Conservation (phyloP, 2,113 vertebrate species). For the Vireo altiloquus region DNA sequence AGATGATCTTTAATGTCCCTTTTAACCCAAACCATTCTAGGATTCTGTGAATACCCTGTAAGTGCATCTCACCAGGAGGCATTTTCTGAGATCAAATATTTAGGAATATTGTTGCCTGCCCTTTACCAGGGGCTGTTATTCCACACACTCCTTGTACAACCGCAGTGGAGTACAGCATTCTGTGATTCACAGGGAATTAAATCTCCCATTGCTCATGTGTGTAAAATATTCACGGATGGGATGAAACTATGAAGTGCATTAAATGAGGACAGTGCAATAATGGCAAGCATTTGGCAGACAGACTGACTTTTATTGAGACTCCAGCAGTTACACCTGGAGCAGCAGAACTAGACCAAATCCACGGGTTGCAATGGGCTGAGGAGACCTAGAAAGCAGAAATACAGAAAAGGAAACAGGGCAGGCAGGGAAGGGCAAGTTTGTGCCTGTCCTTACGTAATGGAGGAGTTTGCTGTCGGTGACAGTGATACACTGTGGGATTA, state of each 20-base stretch:
- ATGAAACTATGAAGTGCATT: neutral
- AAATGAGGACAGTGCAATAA: neutral
- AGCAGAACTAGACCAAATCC: neutral
- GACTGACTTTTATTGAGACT: neutral
- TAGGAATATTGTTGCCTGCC: neutral
- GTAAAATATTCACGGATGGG: fast-evolving
- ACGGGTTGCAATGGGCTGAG: neutral
- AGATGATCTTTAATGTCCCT: neutral
- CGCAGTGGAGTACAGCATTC: fast-evolving
- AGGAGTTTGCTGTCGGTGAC: neutral
- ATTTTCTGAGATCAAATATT: neutral
- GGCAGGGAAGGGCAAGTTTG: neutral
- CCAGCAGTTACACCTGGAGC: neutral
- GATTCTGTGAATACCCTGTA: neutral
- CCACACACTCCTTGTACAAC: fast-evolving
- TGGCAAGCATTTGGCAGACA: neutral
- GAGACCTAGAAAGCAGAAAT: slow-evolving; percentile 44
- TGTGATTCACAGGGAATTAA: neutral
- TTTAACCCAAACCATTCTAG: neutral
- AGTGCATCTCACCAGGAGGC: fast-evolving
- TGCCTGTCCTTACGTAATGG: fast-evolving
- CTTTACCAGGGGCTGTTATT: fast-evolving
- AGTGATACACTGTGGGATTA: neutral
- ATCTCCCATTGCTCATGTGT: fast-evolving
- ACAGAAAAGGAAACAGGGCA: slow-evolving; percentile 3